Percentiles rank a stretch among this genome's conserved stretches.
Conservation (phyloP, 92 coral and sea anemone species). For the Metridium senile region DNA sequence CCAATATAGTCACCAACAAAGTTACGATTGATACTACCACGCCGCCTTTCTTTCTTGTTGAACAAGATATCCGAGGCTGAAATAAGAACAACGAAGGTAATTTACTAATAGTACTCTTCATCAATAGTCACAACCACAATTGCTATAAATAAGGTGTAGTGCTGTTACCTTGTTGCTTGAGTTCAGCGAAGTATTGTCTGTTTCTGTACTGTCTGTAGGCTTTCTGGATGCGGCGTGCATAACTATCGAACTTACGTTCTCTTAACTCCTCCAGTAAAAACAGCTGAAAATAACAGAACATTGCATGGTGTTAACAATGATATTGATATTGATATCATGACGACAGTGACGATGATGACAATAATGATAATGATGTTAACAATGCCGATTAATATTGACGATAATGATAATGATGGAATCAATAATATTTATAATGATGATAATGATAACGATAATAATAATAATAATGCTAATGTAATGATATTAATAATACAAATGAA, state of each 20-base stretch:
- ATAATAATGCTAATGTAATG: neutral
- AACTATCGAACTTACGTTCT: slow-evolving; percentile 93
- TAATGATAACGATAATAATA: neutral
- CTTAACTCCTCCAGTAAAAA: slow-evolving; percentile 94
- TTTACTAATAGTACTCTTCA: neutral
- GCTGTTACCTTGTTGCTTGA: slow-evolving; percentile 89
- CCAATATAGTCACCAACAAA: slow-evolving; percentile 99
- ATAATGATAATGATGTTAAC: too few relatives aligned
- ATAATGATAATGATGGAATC: neutral
- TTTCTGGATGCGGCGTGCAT: slow-evolving; percentile 92
- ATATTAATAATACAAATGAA: too few relatives aligned
- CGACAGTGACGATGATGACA: neutral
- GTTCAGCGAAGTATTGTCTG: slow-evolving; percentile 94
- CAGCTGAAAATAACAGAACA: slow-evolving; percentile 44
- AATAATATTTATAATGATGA: neutral
- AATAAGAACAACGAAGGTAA: neutral
- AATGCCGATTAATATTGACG: neutral
- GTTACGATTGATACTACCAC: slow-evolving; percentile 91
- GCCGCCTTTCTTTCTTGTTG: slow-evolving; percentile 94
- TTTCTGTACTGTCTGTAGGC: slow-evolving; percentile 93
- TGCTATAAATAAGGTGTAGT: too few relatives aligned
- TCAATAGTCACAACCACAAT: too few relatives aligned
- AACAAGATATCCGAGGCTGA: slow-evolving; percentile 95
- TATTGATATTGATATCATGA: neutral
- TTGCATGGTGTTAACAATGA: too few relatives aligned